These are phyloP conservation scores for Cherax destructor DNA, from an alignment of 1,140 invertebrate species.

Conservation along the genomic window DNA sequence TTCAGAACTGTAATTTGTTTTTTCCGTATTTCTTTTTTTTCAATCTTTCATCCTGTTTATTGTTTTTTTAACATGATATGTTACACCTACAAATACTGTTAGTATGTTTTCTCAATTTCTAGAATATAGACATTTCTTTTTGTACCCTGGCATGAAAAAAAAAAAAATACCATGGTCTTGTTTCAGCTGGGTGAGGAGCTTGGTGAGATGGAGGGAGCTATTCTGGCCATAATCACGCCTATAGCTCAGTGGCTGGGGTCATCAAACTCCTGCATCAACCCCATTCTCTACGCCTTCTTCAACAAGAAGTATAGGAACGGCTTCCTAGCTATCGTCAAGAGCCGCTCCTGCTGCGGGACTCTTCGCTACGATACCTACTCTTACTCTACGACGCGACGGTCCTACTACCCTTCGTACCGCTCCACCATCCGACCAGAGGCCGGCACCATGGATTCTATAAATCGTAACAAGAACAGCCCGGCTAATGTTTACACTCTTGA, in stretches of 20 bases:
- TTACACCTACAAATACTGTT: too few species aligned
- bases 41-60: too few species aligned
- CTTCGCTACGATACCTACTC: slow-evolving; percentile 58
- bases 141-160: too few species aligned
- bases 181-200: slow-evolving; percentile 75
- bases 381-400: slow-evolving; percentile 49
- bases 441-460: slow-evolving; percentile 25
- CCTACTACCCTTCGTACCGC: slow-evolving; percentile 55
- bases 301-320: slow-evolving; percentile 96
- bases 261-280: slow-evolving; percentile 98
- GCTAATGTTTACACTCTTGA: slow-evolving; percentile 50
- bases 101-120: too few species aligned
- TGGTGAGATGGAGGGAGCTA: slow-evolving; percentile 81
- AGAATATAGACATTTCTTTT: too few species aligned
- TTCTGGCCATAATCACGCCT: slow-evolving; percentile 87
- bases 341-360: slow-evolving; percentile 69
- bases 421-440: slow-evolving; percentile 53
- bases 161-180: background rate
- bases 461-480: slow-evolving; percentile 27
- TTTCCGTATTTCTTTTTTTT: too few species aligned
- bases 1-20: too few species aligned
- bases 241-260: slow-evolving; percentile 97
- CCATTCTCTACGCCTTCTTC: slow-evolving; percentile 97
- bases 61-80: too few species aligned
- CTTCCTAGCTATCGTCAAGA: slow-evolving; percentile 87